Percentiles rank a stretch among this genome's conserved stretches.
Conservation (phyloP, 2,797 vertebrate genomes). For the Tragelaphus oryx region DNA sequence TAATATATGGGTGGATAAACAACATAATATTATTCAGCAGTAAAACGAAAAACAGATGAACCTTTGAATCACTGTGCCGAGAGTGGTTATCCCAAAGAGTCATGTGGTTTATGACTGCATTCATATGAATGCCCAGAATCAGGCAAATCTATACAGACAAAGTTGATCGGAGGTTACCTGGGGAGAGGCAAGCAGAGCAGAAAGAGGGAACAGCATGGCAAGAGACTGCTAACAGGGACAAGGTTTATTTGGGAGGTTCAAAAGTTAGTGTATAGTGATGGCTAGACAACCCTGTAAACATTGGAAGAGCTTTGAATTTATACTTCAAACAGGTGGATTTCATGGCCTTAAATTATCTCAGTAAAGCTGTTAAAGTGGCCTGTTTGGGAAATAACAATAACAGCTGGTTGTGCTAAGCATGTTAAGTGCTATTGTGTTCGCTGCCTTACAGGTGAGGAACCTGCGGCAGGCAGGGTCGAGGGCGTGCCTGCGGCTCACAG, state of each 20-base stretch:
- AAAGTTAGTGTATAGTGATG: background rate
- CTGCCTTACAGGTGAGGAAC: background rate
- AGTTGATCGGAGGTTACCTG: background rate
- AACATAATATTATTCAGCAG: background rate
- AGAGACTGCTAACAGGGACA: background rate
- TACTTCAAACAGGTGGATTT: background rate
- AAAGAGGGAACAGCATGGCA: accelerated
- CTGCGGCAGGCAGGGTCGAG: background rate
- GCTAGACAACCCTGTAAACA: background rate
- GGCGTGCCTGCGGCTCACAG: background rate
- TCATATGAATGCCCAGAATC: background rate
- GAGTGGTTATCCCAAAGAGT: background rate
- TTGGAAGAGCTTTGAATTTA: background rate
- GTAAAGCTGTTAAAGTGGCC: background rate
- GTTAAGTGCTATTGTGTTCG: background rate
- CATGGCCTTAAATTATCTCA: background rate
- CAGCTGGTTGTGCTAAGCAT: background rate
- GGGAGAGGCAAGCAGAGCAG: background rate
- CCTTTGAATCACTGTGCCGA: background rate
- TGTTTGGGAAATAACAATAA: background rate
- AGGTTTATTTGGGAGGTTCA: background rate
- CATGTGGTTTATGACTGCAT: background rate
- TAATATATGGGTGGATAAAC: no score
- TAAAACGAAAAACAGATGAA: background rate
- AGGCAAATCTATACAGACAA: background rate